Percentiles rank a stretch among this genome's conserved stretches.
Conservation (phyloP, 2,797 vertebrate species). For the Enteromius viviparus region DNA sequence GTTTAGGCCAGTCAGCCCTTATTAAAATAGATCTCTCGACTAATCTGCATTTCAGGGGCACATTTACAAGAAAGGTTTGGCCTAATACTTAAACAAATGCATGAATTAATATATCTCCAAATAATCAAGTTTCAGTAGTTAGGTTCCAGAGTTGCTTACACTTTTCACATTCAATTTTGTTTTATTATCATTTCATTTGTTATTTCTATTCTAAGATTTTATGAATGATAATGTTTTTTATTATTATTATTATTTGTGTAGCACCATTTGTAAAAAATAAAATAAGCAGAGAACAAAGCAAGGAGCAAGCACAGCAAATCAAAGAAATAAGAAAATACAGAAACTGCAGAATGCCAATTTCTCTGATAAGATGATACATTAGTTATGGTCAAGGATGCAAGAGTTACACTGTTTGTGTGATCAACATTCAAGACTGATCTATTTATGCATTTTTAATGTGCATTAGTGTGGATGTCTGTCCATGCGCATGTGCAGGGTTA, state of each 20-base stretch:
- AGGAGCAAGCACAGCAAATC: neutral
- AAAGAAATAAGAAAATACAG: neutral
- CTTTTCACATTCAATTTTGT: neutral
- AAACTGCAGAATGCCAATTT: neutral
- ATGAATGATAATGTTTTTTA: neutral
- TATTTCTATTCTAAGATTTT: neutral
- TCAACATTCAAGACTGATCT: neutral
- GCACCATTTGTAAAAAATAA: slow-evolving; percentile 5
- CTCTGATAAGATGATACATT: neutral
- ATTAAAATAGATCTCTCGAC: neutral
- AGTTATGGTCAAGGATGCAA: neutral
- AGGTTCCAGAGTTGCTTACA: neutral
- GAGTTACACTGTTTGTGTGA: neutral
- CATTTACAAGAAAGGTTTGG: neutral
- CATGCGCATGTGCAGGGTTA: slow-evolving; percentile 32
- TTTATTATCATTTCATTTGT: neutral
- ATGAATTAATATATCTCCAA: neutral
- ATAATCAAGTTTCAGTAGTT: neutral
- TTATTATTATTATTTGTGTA: neutral
- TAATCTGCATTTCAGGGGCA: neutral
- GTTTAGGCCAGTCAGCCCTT: neutral
- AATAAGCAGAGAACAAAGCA: neutral
- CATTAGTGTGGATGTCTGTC: neutral
- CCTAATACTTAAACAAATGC: neutral
- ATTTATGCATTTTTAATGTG: slow-evolving; percentile 38